Evolutionary conservation across 2,113 vertebrate species (phyloP).

Genomic region (Lagopus muta): DNA sequence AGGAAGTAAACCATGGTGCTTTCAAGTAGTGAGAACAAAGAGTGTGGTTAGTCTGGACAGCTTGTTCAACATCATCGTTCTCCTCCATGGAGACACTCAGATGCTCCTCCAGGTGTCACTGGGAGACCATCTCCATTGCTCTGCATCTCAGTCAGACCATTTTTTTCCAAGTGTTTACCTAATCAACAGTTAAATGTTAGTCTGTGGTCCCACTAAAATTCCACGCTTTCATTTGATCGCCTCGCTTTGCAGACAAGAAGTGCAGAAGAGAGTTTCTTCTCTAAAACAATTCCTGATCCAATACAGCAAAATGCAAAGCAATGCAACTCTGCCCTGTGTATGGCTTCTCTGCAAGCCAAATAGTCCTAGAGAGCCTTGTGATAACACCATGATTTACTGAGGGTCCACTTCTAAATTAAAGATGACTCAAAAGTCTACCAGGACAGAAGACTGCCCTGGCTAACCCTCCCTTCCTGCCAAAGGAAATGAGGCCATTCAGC

Average conservation of each 20-base stretch:
- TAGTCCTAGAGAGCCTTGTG: neutral
- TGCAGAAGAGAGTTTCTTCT: neutral
- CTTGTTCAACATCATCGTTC: neutral
- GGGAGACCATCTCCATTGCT: neutral
- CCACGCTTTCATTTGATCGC: neutral
- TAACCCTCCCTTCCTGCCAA: constrained; percentile 15
- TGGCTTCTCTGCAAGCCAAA: neutral
- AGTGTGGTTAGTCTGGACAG: neutral
- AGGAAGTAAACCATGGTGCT: neutral
- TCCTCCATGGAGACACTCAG: neutral
- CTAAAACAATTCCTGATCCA: neutral
- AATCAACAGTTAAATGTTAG: neutral
- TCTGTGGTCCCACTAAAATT: neutral
- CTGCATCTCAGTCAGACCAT: neutral
- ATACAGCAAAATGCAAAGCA: neutral
- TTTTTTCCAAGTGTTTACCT: neutral
- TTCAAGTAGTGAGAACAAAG: neutral
- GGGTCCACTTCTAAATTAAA: neutral
- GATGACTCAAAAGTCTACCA: neutral
- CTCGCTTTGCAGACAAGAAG: neutral
- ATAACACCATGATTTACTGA: neutral
- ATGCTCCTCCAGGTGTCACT: neutral
- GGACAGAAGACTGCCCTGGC: neutral
- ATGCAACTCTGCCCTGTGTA: fast-evolving
- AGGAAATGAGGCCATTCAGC: constrained; percentile 39